A percentile compares a stretch with the other conserved stretches of the same genome.
phyloP scores from a whole-genome alignment of 1,140 invertebrate species.

The Vollenhovia emeryi region DNA sequence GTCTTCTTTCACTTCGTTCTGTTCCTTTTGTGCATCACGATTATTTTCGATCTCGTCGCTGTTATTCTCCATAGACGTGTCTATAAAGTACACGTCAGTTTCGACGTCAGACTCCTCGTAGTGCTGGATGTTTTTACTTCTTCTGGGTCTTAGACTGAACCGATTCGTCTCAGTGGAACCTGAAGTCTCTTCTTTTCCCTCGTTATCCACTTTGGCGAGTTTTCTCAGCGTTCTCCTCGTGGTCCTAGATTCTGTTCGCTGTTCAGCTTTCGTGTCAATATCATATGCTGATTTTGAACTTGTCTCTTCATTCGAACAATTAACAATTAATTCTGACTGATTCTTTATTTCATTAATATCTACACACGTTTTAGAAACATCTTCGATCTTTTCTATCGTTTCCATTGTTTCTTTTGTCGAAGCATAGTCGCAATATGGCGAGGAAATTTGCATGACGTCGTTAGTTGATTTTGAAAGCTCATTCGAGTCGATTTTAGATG shows the following conservation, averaged over 20 bases:
- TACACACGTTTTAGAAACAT: neutral
- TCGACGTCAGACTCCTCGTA: conserved; percentile 27
- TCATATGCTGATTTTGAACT: neutral
- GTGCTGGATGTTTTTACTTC: conserved; percentile 4
- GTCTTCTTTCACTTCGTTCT: neutral
- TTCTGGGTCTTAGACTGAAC: conserved; percentile 23
- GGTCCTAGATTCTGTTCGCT: conserved; percentile 1
- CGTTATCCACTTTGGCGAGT: neutral
- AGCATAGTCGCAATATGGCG: neutral
- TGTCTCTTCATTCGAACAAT: neutral
- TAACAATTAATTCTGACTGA: neutral
- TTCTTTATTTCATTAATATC: neutral
- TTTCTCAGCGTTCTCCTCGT: neutral
- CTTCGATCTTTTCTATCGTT: neutral
- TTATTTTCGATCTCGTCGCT: neutral
- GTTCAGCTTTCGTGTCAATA: neutral
- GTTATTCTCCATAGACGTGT: neutral
- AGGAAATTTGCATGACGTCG: neutral
- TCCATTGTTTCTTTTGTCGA: neutral
- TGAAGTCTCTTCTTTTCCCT: neutral
- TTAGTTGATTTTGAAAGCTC: neutral
- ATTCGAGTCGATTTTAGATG: neutral
- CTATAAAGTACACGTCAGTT: conserved; percentile 33
- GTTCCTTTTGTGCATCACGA: neutral
- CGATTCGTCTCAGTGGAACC: neutral